A percentile compares a stretch with the other conserved stretches of the same genome.
phyloP scores from a whole-genome alignment of 2,888 invertebrate genomes.

The Drosophila niveifrons region DNA sequence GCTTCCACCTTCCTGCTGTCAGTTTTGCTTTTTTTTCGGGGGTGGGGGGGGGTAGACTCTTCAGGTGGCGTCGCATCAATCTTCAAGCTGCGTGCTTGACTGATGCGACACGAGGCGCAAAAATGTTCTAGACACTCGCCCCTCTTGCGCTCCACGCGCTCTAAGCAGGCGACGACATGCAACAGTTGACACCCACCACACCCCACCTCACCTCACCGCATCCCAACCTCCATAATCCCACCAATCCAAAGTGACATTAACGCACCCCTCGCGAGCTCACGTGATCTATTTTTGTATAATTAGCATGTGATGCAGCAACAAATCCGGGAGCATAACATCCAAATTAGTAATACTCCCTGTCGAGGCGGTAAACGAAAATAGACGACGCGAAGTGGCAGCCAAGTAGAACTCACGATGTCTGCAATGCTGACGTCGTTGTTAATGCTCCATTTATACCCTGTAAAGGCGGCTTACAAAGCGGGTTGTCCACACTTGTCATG shows the following conservation, averaged over 20 bases:
- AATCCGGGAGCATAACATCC: conserved; percentile 69
- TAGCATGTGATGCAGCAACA: conserved; percentile 67
- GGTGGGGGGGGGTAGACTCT: conserved; percentile 27
- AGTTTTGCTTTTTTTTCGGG: not conserved
- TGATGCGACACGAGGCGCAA: conserved; percentile 66
- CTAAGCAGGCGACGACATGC: conserved; percentile 69
- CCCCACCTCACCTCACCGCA: not conserved
- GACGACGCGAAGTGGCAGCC: conserved; percentile 38
- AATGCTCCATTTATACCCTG: conserved; percentile 53
- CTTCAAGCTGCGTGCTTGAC: conserved; percentile 59
- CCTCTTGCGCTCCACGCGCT: not conserved
- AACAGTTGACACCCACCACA: conserved; percentile 59
- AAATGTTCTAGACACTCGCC: conserved; percentile 30
- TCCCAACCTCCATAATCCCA: too few species aligned
- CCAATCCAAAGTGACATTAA: too few species aligned
- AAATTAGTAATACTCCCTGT: conserved; percentile 63
- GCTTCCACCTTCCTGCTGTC: conserved; percentile 39
- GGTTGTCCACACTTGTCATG: not conserved
- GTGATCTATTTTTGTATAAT: conserved; percentile 65
- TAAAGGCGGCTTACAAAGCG: not conserved
- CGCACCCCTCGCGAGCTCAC: conserved; percentile 37
- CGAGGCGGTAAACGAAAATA: conserved; percentile 49
- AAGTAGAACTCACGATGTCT: conserved; percentile 54
- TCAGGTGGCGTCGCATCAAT: conserved; percentile 78
- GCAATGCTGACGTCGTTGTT: conserved; percentile 49